Conservation (phyloP, 2,888 invertebrate species). For the Drosophila mayaguana region DNA sequence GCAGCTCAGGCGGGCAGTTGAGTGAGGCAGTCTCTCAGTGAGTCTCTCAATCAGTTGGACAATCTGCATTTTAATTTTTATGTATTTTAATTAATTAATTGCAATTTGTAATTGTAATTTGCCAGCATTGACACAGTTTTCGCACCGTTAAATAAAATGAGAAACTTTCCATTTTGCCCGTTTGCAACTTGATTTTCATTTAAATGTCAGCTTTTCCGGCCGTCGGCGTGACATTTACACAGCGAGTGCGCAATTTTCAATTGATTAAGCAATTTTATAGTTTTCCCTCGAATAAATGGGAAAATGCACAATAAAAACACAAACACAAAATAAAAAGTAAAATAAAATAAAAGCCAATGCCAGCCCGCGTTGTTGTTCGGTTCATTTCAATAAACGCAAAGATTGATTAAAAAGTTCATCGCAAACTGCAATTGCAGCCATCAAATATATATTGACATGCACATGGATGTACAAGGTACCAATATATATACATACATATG, state of each 20-base stretch:
- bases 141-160: constrained; percentile 29
- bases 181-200: constrained; percentile 48
- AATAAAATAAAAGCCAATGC: constrained; percentile 12
- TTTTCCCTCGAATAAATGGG: constrained; percentile 19
- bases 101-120: constrained; percentile 69
- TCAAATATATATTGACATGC: background rate
- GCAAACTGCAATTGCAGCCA: background rate
- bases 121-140: constrained; percentile 75
- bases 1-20: constrained; percentile 31
- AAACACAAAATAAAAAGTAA: background rate
- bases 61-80: constrained; percentile 62
- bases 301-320: background rate
- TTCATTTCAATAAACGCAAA: constrained; percentile 41
- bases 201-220: constrained; percentile 66
- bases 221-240: constrained; percentile 69
- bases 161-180: constrained; percentile 47
- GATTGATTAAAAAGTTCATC: constrained; percentile 34
- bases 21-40: background rate
- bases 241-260: constrained; percentile 70
- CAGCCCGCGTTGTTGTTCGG: constrained; percentile 17
- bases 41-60: constrained; percentile 20
- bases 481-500: background rate
- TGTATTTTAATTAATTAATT: constrained; percentile 74
- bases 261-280: constrained; percentile 76
- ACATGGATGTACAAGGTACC: background rate